Conservation (phyloP, 1,140 invertebrate genomes). For the Cylas formicarius region DNA sequence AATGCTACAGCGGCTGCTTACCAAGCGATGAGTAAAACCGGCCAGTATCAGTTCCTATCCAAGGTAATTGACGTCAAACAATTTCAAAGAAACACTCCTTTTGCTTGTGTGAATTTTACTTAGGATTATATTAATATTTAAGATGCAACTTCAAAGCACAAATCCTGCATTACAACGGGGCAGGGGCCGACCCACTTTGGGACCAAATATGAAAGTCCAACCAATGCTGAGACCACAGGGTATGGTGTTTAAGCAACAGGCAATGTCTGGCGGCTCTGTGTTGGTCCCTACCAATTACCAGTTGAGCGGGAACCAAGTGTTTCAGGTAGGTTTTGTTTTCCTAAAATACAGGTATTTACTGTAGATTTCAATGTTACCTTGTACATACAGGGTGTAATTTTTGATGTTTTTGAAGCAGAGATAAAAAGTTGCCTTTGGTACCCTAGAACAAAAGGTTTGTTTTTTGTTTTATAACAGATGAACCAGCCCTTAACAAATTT, state of each 20-base stretch:
- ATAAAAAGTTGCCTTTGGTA: too few species aligned
- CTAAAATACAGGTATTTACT: too few species aligned
- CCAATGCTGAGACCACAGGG: slow-evolving; percentile 32
- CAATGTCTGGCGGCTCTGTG: slow-evolving; percentile 44
- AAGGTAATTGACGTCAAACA: slow-evolving; percentile 12
- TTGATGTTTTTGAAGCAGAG: too few species aligned
- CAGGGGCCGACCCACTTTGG: slow-evolving; percentile 40
- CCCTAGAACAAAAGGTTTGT: too few species aligned
- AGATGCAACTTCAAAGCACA: slow-evolving; percentile 25
- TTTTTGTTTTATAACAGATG: too few species aligned
- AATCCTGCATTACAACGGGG: slow-evolving; percentile 33
- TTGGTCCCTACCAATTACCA: slow-evolving; percentile 54
- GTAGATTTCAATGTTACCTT: too few species aligned
- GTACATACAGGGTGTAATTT: too few species aligned
- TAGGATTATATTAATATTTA: background rate
- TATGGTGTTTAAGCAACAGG: slow-evolving; percentile 53
- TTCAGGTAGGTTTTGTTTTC: slow-evolving; percentile 56
- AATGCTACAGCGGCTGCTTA: slow-evolving; percentile 39
- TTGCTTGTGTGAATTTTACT: slow-evolving; percentile 5
- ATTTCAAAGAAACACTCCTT: background rate
- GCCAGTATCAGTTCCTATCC: slow-evolving; percentile 41
- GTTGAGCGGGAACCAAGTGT: slow-evolving; percentile 53
- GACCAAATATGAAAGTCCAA: slow-evolving; percentile 21
- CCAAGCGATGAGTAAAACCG: slow-evolving; percentile 42
- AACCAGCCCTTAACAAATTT: too few species aligned